phyloP scores from a whole-genome alignment of 2,888 invertebrate genomes.

The Oxyteleia sp. region DNA sequence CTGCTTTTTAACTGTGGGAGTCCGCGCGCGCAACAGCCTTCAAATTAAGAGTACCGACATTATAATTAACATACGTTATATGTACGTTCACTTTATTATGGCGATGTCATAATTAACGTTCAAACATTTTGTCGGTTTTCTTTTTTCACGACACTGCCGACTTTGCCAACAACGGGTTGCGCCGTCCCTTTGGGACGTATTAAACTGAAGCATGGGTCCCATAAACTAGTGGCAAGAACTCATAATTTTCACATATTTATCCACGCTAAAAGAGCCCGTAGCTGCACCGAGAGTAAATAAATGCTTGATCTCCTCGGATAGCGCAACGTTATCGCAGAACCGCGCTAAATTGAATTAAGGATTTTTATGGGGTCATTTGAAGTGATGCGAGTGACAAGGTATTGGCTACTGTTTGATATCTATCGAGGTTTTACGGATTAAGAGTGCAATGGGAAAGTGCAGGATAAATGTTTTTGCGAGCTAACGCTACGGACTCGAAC shows the following conservation, averaged over 20 bases:
- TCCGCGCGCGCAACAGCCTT: not conserved
- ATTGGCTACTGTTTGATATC: not conserved
- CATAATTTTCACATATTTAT: constrained; percentile 12
- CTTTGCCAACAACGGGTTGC: not conserved
- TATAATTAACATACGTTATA: constrained; percentile 8
- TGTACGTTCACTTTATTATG: not conserved
- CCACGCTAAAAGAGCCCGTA: not conserved
- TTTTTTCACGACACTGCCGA: not conserved
- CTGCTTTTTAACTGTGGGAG: not conserved
- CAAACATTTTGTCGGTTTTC: not conserved
- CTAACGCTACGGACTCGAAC: not conserved
- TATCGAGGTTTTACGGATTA: not conserved
- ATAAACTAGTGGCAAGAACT: constrained; percentile 23
- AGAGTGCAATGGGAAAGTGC: not conserved
- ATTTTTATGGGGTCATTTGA: not conserved
- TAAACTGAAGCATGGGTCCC: constrained; percentile 6
- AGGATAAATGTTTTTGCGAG: not conserved
- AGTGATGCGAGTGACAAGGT: not conserved
- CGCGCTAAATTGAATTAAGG: not conserved
- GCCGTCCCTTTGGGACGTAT: constrained; percentile 13
- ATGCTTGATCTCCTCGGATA: not conserved
- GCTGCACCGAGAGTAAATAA: not conserved
- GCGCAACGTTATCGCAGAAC: not conserved
- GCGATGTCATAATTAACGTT: constrained; percentile 4
- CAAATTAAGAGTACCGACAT: constrained; percentile 5